Evolutionary conservation across 2,113 vertebrate genomes (phyloP), one percentile per base, ranked within the genome.

Genomic region (Osmerus mordax): DNA sequence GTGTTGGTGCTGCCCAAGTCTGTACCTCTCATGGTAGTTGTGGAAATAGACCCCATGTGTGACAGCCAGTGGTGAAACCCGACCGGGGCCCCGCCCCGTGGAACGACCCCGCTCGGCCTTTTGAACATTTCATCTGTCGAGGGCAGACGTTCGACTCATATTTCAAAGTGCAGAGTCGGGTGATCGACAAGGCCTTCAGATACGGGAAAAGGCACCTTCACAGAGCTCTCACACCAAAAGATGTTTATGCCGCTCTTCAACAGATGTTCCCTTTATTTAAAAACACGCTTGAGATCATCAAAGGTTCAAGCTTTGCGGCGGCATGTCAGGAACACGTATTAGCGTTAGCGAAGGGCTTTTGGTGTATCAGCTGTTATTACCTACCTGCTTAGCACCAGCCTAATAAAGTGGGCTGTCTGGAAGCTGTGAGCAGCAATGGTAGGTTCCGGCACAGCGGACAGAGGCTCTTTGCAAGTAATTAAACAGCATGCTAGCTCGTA

Each of bases 401-500:
- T 90, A 88, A 86, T 88, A 86, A 87, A 85, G 81, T 67, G 71
- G 72, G 78, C 72, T 73, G 79, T 75, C 73, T 69, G 71, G 23
- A 79, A 82, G 78, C 41, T 70, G 78, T 72, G 76, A 79, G 70
- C 61, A 75, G 75, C 70, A 54, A 74, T n/a, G 61, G 61, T 55
- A 21, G 71, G 76, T 85, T 88, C 69, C 81, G 77, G 78, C 79
- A 78, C 75, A 72, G 75, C 83, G 81, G 85, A 87, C 84, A 83
- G 84, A 85, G 85, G 75, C 76, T 84, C 75, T 81, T 83, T 72
- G 78, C 85, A 87, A 88, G 84, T 86, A 86, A 88, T 90, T 90
- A 90, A 89, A 90, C 87, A 87, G 85, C 84, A 80, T 71, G 87
- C 72, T 82, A 82, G 84, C 89, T 88, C 86, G 84, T 82, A 85